A percentile compares a stretch with the other conserved stretches of the same genome.
These are phyloP conservation scores for Carassius carassius DNA, from an alignment of 2,113 vertebrate genomes.

Conservation along the genomic window DNA sequence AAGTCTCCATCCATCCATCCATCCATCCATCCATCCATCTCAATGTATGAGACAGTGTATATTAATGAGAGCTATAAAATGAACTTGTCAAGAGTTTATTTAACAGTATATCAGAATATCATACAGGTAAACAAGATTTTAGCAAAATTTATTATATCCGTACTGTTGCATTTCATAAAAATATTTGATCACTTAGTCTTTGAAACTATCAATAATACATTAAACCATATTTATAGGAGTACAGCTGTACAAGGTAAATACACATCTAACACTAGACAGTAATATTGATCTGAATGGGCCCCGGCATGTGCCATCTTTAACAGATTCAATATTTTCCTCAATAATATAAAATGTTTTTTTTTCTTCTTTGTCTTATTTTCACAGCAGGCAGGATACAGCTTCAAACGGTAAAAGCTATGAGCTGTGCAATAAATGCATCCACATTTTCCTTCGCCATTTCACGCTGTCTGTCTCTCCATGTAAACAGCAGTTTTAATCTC, in stretches of 20 bases:
- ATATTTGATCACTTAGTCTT: conserved; percentile 99
- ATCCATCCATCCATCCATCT: no score
- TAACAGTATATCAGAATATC: conserved; percentile 99
- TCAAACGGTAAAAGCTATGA: conserved; percentile 82
- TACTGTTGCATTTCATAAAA: conserved; percentile 99
- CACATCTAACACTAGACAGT: conserved; percentile 99
- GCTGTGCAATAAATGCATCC: conserved; percentile 78
- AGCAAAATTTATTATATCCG: conserved; percentile 99
- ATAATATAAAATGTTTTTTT: conserved; percentile 60
- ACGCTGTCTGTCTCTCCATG: conserved; percentile 43
- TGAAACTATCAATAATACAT: conserved; percentile 99
- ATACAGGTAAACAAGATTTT: conserved; percentile 99
- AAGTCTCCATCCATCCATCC: no score
- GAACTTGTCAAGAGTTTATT: conserved; percentile 97
- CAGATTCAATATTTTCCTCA: conserved; percentile 67
- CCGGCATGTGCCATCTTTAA: conserved; percentile 88
- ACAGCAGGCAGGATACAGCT: conserved; percentile 86
- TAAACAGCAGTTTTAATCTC: conserved; percentile 56
- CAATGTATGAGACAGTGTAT: conserved; percentile 10
- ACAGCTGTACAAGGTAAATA: conserved; percentile 99
- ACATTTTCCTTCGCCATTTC: conserved; percentile 52
- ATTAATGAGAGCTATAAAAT: conserved; percentile 51
- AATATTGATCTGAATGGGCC: conserved; percentile 94
- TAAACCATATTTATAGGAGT: conserved; percentile 99
- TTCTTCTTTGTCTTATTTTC: conserved; percentile 76